phyloP scores from a whole-genome alignment of 2,797 vertebrate genomes.

The Poecilia gillii region DNA sequence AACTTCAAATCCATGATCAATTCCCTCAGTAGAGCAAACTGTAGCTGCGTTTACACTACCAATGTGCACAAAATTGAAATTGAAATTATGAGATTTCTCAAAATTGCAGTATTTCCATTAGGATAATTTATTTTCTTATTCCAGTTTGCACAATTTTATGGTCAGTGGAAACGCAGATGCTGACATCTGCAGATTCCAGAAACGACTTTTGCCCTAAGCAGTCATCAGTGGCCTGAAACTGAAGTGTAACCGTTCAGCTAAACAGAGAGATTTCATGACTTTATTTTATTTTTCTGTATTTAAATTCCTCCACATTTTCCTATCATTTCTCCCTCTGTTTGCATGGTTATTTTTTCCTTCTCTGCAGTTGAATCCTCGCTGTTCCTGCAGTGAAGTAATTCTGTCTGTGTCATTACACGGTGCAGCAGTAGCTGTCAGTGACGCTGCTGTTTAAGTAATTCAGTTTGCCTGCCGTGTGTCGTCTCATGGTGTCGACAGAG shows the following conservation, averaged over 20 bases:
- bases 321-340: slow-evolving; percentile 2
- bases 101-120: background rate
- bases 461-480: slow-evolving; percentile 50
- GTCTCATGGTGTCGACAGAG: slow-evolving; percentile 63
- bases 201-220: background rate
- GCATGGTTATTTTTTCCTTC: slow-evolving; percentile 17
- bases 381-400: slow-evolving; percentile 38
- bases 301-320: background rate
- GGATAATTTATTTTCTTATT: too few relatives aligned
- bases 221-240: background rate
- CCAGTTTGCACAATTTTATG: too few relatives aligned
- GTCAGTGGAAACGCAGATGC: too few relatives aligned
- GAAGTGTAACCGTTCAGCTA: background rate
- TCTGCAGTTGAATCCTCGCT: slow-evolving; percentile 16
- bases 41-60: too few relatives aligned
- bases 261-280: background rate
- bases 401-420: slow-evolving; percentile 53
- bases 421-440: slow-evolving; percentile 47
- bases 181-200: background rate
- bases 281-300: background rate
- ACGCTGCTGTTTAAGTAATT: slow-evolving; percentile 56
- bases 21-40: too few relatives aligned
- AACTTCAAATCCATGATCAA: too few relatives aligned
- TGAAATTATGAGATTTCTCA: too few relatives aligned
- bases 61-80: too few relatives aligned